Percentiles rank a stretch among this genome's conserved stretches.
Conservation (phyloP, 2,888 invertebrate genomes). For the Lymantria monacha region DNA sequence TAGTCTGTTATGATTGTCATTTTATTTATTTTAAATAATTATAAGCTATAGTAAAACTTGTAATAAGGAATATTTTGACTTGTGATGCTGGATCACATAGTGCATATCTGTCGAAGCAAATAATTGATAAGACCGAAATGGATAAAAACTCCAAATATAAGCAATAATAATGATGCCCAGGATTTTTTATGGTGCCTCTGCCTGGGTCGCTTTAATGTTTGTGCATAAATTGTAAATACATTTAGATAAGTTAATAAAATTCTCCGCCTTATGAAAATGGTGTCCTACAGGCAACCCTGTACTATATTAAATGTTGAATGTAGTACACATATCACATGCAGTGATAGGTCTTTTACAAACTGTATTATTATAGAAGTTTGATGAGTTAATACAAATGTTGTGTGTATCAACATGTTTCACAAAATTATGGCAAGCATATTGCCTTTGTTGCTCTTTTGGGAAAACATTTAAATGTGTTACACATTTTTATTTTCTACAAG, state of each 20-base stretch:
- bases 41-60: constrained; percentile 41
- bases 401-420: constrained; percentile 28
- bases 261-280: constrained; percentile 76
- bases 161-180: constrained; percentile 60
- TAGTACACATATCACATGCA: constrained; percentile 24
- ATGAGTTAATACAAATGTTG: background rate
- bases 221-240: constrained; percentile 77
- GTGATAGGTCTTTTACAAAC: constrained; percentile 26
- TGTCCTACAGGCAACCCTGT: constrained; percentile 43
- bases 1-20: constrained; percentile 70
- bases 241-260: constrained; percentile 53
- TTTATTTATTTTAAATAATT: constrained; percentile 59
- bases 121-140: constrained; percentile 44
- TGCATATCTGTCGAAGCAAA: constrained; percentile 66
- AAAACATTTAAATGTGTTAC: no score
- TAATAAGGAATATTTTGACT: constrained; percentile 40
- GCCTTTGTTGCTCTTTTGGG: no score
- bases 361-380: constrained; percentile 18
- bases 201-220: constrained; percentile 64
- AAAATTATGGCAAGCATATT: no score
- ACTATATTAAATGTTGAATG: constrained; percentile 43
- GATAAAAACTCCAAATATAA: constrained; percentile 43
- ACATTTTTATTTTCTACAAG: no score
- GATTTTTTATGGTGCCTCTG: constrained; percentile 48
- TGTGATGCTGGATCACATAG: constrained; percentile 44